Base-by-base conservation (phyloP, 2,888 invertebrate species). In the Fragum sueziense region DNA sequence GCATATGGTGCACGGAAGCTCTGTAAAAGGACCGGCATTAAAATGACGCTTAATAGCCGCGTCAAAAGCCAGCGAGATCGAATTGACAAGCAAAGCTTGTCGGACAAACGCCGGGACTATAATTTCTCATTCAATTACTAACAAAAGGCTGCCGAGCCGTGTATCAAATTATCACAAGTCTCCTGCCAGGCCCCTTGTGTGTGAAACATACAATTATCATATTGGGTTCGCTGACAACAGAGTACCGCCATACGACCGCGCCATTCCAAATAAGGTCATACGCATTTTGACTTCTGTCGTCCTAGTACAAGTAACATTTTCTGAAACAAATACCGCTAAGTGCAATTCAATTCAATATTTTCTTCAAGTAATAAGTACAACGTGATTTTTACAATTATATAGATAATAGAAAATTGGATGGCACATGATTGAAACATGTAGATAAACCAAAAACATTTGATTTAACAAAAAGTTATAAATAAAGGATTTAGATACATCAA, bases 71-170 rank as follows among this genome's bases (percentile, higher is more conserved):
- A 22, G 22, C 37, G 41, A 47, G 37, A 65, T 65, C 41, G 65
- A 41, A 41, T 41, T 65, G 65, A 65, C 65, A 65, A 27, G 27
- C 41, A 34, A n/a, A 27, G 65, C 41, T 65, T 65, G 65, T 65
- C 37, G 65, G 25, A 25, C 65, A 41, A 65, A 41, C 65, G 37
- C 65, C 41, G 25, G 34, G 65, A 54, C 72, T 68, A 75, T 75
- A 75, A 79, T 79, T 75, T 79, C 68, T 75, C 75, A 75, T 75
- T 79, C 79, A 75, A 79, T 79, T 79, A 74, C 51, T 34, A 65
- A 68, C 71, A 74, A 79, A 71, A 72, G 75, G 61, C 70, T 51
- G 54, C 68, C 22, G 67, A 52, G n/a, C 52, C 41, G 54, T 54
- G 75, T 75, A 79, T 75, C 79, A 75, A 79, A 79, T 79, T 75